phyloP scores from a whole-genome alignment of 2,888 invertebrate genomes.

The Mesoligia furuncula region DNA sequence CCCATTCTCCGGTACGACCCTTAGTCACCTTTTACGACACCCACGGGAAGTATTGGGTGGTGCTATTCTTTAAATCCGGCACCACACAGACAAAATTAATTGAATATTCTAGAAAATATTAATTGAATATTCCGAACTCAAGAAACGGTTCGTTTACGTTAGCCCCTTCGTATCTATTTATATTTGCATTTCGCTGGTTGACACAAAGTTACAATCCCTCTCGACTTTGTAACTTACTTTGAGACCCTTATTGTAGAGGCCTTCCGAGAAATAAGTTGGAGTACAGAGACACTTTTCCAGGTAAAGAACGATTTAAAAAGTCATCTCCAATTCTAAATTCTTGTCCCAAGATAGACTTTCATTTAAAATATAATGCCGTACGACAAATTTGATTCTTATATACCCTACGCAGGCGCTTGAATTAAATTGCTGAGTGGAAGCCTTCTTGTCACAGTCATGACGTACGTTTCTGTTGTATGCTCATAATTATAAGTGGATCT shows the following conservation, averaged over 20 bases:
- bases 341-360: background rate
- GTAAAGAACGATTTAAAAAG: conserved; percentile 9
- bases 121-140: background rate
- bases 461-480: background rate
- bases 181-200: conserved; percentile 34
- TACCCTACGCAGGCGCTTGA: too few relatives aligned
- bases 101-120: too few relatives aligned
- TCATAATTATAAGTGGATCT: background rate
- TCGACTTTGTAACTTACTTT: conserved; percentile 42
- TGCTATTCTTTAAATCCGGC: too few relatives aligned
- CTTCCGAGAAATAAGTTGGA: conserved; percentile 6
- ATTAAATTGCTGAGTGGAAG: conserved; percentile 4
- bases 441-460: background rate
- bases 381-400: background rate
- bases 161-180: conserved; percentile 42
- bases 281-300: background rate
- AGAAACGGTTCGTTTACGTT: conserved; percentile 55
- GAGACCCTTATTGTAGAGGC: conserved; percentile 8
- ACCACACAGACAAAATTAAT: too few relatives aligned
- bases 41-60: too few relatives aligned
- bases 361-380: background rate
- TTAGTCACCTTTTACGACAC: too few relatives aligned
- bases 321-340: background rate
- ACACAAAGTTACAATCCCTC: conserved; percentile 34
- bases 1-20: too few relatives aligned